Conservation (phyloP, 2,113 vertebrate species). For the Equus quagga region DNA sequence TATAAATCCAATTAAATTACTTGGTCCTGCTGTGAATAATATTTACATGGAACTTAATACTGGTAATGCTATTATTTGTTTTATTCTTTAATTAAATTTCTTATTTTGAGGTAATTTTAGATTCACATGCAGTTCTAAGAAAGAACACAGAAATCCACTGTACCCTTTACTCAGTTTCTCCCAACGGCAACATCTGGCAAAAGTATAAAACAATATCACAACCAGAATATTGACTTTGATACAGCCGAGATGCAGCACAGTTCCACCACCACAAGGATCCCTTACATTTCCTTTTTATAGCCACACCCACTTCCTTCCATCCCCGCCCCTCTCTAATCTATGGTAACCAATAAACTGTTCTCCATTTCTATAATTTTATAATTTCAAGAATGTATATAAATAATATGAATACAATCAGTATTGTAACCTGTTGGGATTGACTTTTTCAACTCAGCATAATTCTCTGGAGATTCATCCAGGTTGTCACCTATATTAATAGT, state of each 20-base stretch:
- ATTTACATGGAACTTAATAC: neutral
- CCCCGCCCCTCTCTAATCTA: neutral
- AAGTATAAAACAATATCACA: neutral
- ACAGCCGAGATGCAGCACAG: neutral
- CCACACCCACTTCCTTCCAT: neutral
- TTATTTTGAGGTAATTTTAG: neutral
- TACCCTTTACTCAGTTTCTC: neutral
- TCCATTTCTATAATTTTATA: neutral
- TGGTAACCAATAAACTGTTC: neutral
- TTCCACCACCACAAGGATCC: neutral
- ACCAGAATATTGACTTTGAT: neutral
- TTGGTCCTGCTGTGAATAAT: neutral
- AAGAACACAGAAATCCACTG: neutral
- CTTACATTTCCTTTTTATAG: neutral
- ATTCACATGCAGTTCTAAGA: neutral
- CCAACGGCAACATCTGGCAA: neutral
- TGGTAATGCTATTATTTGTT: neutral
- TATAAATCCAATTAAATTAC: neutral
- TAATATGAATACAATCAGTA: neutral
- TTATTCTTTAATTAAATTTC: neutral
- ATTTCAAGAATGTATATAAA: neutral
- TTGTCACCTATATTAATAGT: neutral
- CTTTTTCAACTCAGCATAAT: neutral
- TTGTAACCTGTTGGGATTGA: neutral
- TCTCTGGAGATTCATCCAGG: neutral